phyloP scores from a whole-genome alignment of 2,113 vertebrate species.

The Xiphias gladius region DNA sequence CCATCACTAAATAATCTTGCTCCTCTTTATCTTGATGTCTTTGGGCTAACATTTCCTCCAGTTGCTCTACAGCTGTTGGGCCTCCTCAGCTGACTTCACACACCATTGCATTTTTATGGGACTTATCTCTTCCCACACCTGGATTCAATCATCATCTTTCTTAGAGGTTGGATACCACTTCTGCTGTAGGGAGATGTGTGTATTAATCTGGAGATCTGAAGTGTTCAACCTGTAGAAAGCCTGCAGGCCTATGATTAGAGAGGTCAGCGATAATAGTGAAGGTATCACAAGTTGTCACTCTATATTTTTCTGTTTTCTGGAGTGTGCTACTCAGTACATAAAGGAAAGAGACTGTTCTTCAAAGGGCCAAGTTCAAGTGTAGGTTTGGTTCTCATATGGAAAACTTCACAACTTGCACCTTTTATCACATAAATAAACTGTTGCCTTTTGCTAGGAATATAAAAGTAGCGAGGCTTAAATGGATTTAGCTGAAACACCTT shows the following conservation, averaged over 20 bases:
- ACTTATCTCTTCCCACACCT: constrained; percentile 65
- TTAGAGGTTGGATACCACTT: constrained; percentile 41
- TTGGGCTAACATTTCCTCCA: constrained; percentile 67
- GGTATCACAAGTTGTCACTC: constrained; percentile 28
- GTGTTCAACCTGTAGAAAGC: constrained; percentile 26
- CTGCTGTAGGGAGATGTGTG: constrained; percentile 45
- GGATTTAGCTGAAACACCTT: background rate
- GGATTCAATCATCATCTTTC: constrained; percentile 64
- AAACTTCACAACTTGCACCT: background rate
- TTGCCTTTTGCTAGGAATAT: background rate
- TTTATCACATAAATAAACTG: constrained; percentile 7
- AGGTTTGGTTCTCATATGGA: constrained; percentile 21
- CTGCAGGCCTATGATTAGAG: constrained; percentile 45
- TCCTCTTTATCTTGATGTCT: constrained; percentile 53
- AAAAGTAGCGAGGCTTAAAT: background rate
- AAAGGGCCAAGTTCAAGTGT: background rate
- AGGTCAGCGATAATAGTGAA: constrained; percentile 46
- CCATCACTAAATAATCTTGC: constrained; percentile 61
- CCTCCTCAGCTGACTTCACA: constrained; percentile 62
- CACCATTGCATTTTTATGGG: constrained; percentile 41
- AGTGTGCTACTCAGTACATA: constrained; percentile 14
- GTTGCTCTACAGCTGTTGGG: constrained; percentile 72
- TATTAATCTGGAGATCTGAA: constrained; percentile 54
- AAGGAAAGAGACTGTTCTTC: constrained; percentile 9
- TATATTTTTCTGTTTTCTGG: constrained; percentile 26